These are phyloP conservation scores for Florisuga fusca DNA, from an alignment of 2,797 vertebrate genomes.

Conservation along the genomic window DNA sequence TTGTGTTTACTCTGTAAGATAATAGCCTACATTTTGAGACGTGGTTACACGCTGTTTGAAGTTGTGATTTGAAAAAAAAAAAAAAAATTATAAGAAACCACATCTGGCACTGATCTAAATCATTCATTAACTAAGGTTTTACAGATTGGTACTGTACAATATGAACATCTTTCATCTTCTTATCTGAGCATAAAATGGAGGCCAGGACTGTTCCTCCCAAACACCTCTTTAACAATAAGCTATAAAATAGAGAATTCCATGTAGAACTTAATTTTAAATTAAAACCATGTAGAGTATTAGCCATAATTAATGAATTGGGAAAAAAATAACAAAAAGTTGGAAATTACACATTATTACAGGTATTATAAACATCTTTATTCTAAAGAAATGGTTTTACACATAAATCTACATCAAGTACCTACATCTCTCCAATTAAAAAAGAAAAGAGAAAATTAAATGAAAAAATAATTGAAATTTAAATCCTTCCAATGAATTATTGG, in stretches of 20 bases:
- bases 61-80: background rate
- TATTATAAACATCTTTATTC: background rate
- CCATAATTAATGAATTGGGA: background rate
- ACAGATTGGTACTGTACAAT: background rate
- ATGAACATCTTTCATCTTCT: background rate
- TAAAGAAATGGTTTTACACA: background rate
- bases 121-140: background rate
- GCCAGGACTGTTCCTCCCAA: background rate
- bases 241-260: background rate
- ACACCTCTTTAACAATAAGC: background rate
- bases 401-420: background rate
- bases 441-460: background rate
- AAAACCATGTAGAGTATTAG: fast-evolving
- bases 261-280: background rate
- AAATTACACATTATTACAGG: slow-evolving; percentile 4
- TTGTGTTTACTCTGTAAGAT: background rate
- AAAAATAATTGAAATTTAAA: slow-evolving; percentile 7
- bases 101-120: background rate
- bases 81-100: background rate
- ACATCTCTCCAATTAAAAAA: background rate
- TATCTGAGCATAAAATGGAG: background rate
- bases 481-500: background rate
- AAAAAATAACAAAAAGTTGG: background rate
- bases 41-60: background rate
- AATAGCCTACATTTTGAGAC: background rate